phyloP scores from a whole-genome alignment of 2,888 invertebrate genomes.

The Eristalis intricaria region DNA sequence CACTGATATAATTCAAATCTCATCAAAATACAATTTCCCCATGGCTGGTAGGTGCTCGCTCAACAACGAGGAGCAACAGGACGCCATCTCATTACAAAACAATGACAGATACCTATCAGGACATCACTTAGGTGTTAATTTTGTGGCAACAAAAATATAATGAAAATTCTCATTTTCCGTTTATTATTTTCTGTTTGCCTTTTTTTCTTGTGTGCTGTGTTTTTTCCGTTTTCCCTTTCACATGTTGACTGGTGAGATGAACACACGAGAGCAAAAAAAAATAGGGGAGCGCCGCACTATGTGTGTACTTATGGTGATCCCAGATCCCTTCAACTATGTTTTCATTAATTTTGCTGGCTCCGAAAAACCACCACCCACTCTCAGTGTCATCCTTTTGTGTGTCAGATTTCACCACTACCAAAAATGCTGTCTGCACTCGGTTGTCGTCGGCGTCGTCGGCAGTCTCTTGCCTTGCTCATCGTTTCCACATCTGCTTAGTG shows the following conservation, averaged over 20 bases:
- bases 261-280: background rate
- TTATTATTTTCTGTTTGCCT: background rate
- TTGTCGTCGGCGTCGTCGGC: background rate
- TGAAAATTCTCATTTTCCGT: conserved; percentile 39
- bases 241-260: conserved; percentile 15
- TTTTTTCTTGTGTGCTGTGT: background rate
- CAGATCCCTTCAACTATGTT: conserved; percentile 28
- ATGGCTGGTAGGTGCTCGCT: no score
- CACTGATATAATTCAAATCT: conserved; percentile 1
- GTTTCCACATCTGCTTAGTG: background rate
- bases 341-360: background rate
- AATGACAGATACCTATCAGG: conserved; percentile 64
- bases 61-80: conserved; percentile 46
- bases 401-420: conserved; percentile 48
- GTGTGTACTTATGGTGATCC: conserved; percentile 17
- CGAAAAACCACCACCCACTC: conserved; percentile 16
- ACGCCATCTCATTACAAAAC: conserved; percentile 58
- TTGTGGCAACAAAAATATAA: conserved; percentile 61
- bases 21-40: conserved; percentile 18
- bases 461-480: conserved; percentile 6
- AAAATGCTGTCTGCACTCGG: conserved; percentile 56
- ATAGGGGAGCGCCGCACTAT: background rate
- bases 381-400: conserved; percentile 8
- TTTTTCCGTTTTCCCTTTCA: background rate
- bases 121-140: conserved; percentile 64